A percentile compares a stretch with the other conserved stretches of the same genome.
Evolutionary conservation across 2,797 vertebrate genomes (phyloP).

Genomic region (Phataginus tricuspis): DNA sequence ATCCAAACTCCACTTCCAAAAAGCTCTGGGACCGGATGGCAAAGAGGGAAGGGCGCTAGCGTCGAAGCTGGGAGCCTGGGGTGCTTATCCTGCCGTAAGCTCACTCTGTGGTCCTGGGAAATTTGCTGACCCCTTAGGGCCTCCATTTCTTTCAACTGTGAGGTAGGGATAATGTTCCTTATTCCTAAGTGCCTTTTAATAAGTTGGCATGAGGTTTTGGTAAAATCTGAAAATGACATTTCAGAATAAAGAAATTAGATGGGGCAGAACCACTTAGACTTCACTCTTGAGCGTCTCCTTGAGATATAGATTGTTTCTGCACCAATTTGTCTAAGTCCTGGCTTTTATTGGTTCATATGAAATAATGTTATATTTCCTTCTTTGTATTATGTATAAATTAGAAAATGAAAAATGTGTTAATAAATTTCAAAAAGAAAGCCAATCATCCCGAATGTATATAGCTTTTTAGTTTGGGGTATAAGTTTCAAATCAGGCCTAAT

Average conservation of each 20-base stretch:
- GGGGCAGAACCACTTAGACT: background rate
- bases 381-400: background rate
- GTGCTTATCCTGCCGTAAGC: background rate
- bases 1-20: background rate
- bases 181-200: background rate
- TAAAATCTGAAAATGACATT: background rate
- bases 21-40: background rate
- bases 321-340: background rate
- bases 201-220: no score
- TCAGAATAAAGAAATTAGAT: background rate
- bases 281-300: background rate
- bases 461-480: background rate
- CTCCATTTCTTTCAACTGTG: background rate
- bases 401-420: background rate
- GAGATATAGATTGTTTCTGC: background rate
- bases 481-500: background rate
- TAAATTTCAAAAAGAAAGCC: background rate
- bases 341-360: background rate
- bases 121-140: background rate
- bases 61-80: background rate
- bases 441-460: background rate
- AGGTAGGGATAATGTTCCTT: background rate
- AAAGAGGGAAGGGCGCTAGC: background rate
- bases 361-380: background rate
- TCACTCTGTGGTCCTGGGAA: background rate